Evolutionary conservation across 2,888 invertebrate species (phyloP), one percentile per base, ranked within the genome.

Genomic region (Polyommatus icarus): DNA sequence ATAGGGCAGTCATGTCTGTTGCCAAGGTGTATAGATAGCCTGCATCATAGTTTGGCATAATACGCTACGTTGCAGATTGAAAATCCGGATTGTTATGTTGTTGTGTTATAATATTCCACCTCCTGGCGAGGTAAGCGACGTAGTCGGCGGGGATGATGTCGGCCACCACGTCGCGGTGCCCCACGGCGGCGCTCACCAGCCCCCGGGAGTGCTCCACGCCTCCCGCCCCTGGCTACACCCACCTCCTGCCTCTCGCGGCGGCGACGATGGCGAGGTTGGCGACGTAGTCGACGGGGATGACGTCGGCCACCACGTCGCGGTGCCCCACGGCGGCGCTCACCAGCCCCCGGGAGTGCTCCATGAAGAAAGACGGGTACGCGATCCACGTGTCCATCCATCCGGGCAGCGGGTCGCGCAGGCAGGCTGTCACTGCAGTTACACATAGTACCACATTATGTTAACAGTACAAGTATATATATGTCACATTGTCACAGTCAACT

Each of bases 371-470:
- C 76, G 97, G 96, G 15, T 96, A 96, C 40, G 98, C 98, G 87
- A 97, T 98, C 94, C 97, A 96, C 88, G 98, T 98, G 88, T 99
- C 99, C 80, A 98, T 96, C 99, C 99, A 99, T 76, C 98, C 98
- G 83, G 96, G 95, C 79, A 96, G 89, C 0, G 97, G 97, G 84
- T 96, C 97, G 78, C 95, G 94, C 84, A 95, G 91, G n/a, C 96
- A 95, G 73, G 96, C 94, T 80, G 95, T 95, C 85, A 95, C 96
- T 96, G 76, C 3, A 32, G 24, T 0, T 72, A 78, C 72, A 80
- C 78, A 71, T 20, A 29, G 46, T 29, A 73, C 24, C 10, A 20
- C 32, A 67, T 8, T 20, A 59, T n/a, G 10, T 40, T 10, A 40
- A 40, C 40, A 40, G 10, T 46, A 40, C n/a, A 24, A 24, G 24